Evolutionary conservation across 2,888 invertebrate genomes (phyloP).

Genomic region (Pollenia angustigena): DNA sequence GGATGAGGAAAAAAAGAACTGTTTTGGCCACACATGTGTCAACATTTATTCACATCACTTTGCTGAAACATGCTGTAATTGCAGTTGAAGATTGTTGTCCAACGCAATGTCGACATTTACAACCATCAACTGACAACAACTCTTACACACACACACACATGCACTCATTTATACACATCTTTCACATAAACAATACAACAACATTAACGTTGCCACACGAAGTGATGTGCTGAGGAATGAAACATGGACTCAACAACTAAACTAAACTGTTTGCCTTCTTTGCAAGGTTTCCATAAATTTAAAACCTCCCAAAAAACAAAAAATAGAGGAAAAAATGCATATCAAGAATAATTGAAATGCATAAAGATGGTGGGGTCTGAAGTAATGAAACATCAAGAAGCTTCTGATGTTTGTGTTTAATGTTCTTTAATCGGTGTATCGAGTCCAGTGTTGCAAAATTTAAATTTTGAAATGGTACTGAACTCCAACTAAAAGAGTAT

Average conservation of each 20-base stretch:
- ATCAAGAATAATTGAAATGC: constrained; percentile 64
- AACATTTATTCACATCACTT: constrained; percentile 80
- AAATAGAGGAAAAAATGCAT: background rate
- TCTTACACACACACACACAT: constrained; percentile 53
- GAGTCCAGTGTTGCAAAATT: no score
- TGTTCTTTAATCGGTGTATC: background rate
- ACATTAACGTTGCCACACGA: constrained; percentile 28
- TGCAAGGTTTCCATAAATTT: constrained; percentile 65
- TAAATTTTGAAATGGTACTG: no score
- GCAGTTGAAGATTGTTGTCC: constrained; percentile 81
- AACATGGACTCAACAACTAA: constrained; percentile 58
- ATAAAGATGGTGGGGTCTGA: constrained; percentile 3
- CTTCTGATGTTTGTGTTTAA: background rate
- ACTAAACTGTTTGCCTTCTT: constrained; percentile 63
- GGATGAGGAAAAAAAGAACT: constrained; percentile 44
- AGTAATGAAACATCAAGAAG: background rate
- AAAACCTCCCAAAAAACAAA: constrained; percentile 44
- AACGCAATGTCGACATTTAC: constrained; percentile 80
- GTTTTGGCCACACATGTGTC: constrained; percentile 77
- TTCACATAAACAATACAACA: constrained; percentile 41
- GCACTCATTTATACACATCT: constrained; percentile 22
- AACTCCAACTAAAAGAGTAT: no score
- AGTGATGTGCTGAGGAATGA: constrained; percentile 49
- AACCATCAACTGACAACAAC: constrained; percentile 77
- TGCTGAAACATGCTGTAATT: constrained; percentile 79